Evolutionary conservation across 2,888 invertebrate genomes (phyloP).

Genomic region (Tenodera sinensis): DNA sequence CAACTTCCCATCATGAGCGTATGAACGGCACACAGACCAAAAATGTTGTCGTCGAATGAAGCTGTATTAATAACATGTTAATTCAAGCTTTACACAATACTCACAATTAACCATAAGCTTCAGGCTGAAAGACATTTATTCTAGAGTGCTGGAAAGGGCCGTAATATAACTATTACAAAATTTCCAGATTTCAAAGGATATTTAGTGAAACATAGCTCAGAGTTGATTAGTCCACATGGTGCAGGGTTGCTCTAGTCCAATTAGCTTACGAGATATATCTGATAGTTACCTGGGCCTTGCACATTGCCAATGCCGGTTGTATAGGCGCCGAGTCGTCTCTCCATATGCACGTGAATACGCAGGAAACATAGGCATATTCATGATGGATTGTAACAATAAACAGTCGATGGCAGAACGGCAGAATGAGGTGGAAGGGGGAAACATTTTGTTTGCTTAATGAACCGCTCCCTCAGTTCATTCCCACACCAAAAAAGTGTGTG

Average conservation of each 20-base stretch:
- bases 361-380: not conserved
- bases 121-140: too few species aligned
- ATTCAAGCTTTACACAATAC: too few species aligned
- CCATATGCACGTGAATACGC: not conserved
- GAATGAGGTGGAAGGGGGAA: not conserved
- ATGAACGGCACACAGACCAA: too few species aligned
- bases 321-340: too few species aligned
- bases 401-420: not conserved
- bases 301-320: too few species aligned
- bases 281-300: not conserved
- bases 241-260: not conserved
- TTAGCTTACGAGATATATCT: not conserved
- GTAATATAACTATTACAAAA: too few species aligned
- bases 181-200: too few species aligned
- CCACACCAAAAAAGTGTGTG: constrained; percentile 4
- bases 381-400: constrained; percentile 14
- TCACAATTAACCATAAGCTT: too few species aligned
- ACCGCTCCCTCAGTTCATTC: not conserved
- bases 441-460: constrained; percentile 8
- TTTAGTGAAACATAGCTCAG: not conserved
- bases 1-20: too few species aligned
- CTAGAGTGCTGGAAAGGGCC: too few species aligned
- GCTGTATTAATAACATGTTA: too few species aligned
- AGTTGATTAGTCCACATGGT: not conserved
- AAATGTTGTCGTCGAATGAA: too few species aligned